Evolutionary conservation across 2,113 vertebrate species (phyloP), one percentile per base, ranked within the genome.

Genomic region (Chlamydotis undulata): DNA sequence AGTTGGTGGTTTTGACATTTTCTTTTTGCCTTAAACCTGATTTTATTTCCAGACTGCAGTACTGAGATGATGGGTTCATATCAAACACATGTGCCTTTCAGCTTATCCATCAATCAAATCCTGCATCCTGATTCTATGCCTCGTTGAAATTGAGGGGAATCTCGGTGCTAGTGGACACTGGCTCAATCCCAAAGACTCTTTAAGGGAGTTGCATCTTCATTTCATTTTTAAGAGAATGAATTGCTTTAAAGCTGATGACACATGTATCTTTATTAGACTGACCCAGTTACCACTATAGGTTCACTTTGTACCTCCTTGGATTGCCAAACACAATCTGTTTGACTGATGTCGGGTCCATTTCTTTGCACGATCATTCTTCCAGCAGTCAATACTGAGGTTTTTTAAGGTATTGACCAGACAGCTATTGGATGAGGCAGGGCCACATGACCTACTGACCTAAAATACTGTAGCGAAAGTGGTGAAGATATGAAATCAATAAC

Each of bases 401-500:
- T 96, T 90, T 89, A 95, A 90, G 86, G 43, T 90, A 97, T 96
- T 0, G 93, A 95, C 87, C 94, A 82, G 68, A 23, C 55, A 88
- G 75, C 94, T 94, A 96, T 96, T 94, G 96, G 96, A 96, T 89
- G 90, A 95, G 95, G 94, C 94, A 95, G 87, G 93, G 90, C 82
- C 93, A 95, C 49, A 17, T 43, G 83, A 87, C 94, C 95, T 94
- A 6, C 68, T 89, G 94, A 96, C 93, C 94, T 87, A 96, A 95
- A 95, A 94, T 73, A 71, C 89, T 87, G 87, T 80, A 82, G 77
- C 85, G 87, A 87, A 95, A 96, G 76, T 89, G 83, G 93, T 63
- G 73, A 73, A 86, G 95, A 95, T 94, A 96, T 93, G 94, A 96
- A 97, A 97, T 97, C 96, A 96, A 95, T 97, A 86, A 78, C 89